Evolutionary conservation across 23 tunicate genomes (phyloP).

Genomic region (Trididemnum miniatum): DNA sequence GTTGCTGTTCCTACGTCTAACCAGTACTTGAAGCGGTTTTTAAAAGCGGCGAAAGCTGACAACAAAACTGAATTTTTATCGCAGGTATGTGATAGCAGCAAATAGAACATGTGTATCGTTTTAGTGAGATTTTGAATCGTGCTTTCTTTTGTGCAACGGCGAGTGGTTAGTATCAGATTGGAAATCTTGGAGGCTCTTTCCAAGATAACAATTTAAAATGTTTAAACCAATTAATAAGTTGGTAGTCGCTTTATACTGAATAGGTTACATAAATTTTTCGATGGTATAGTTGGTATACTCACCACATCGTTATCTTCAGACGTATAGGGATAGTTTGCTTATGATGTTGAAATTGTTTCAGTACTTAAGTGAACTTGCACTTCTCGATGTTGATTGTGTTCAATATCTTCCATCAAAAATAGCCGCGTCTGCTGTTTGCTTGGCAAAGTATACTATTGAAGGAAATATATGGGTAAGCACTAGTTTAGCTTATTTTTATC

Average conservation of each 20-base stretch:
- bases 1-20: constrained; percentile 90
- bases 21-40: constrained; percentile 74
- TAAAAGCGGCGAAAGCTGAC: constrained; percentile 73
- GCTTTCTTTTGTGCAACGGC: too few species aligned
- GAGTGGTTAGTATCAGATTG: too few species aligned
- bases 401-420: constrained; percentile 71
- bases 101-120: neutral
- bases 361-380: constrained; percentile 84
- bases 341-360: constrained; percentile 29
- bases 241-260: too few species aligned
- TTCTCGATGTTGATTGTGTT: constrained; percentile 69
- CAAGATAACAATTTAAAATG: too few species aligned
- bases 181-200: too few species aligned
- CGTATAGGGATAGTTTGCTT: too few species aligned
- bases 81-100: constrained; percentile 62
- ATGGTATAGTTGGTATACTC: too few species aligned
- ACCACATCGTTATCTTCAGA: too few species aligned
- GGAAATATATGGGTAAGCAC: constrained; percentile 87
- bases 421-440: constrained; percentile 78
- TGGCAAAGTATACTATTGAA: constrained; percentile 78
- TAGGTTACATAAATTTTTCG: too few species aligned
- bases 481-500: neutral
- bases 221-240: too few species aligned
- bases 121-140: neutral
- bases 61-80: constrained; percentile 67